Percentiles rank a stretch among this genome's conserved stretches.
These are phyloP conservation scores for Epinotia ramella DNA, from an alignment of 2,888 invertebrate species.

Conservation along the genomic window DNA sequence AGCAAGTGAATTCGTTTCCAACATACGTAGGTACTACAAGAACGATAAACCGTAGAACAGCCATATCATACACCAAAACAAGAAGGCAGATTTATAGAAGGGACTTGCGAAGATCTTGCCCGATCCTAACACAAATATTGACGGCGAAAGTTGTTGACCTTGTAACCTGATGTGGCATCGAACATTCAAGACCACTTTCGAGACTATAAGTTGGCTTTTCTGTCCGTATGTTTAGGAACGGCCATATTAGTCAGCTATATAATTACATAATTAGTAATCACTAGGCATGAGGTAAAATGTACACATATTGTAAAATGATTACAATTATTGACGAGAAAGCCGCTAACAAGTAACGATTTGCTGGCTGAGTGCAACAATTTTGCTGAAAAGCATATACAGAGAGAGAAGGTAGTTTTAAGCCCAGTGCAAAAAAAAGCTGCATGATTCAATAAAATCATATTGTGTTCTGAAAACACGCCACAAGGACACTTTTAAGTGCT, in stretches of 20 bases:
- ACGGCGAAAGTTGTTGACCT: constrained; percentile 75
- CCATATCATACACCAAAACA: constrained; percentile 9
- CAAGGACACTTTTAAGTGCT: too few species aligned
- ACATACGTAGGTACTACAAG: not conserved
- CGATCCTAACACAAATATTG: constrained; percentile 45
- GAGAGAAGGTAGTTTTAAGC: too few species aligned
- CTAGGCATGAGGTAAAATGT: not conserved
- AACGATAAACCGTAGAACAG: not conserved
- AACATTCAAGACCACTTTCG: constrained; percentile 51
- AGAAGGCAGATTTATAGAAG: constrained; percentile 22
- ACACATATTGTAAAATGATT: not conserved
- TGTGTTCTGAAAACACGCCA: too few species aligned
- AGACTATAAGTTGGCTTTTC: constrained; percentile 28
- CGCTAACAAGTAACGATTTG: too few species aligned
- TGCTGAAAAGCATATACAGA: too few species aligned
- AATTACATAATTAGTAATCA: not conserved
- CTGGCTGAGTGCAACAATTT: too few species aligned
- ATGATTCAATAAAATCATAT: not conserved
- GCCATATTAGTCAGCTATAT: constrained; percentile 1
- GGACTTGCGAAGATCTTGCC: constrained; percentile 40
- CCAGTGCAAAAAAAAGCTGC: too few species aligned
- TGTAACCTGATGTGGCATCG: constrained; percentile 60
- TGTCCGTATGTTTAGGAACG: constrained; percentile 12
- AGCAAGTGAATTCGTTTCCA: not conserved
- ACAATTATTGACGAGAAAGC: not conserved